These are phyloP conservation scores for Rhineura floridana DNA, from an alignment of 2,113 vertebrate species.

Conservation along the genomic window DNA sequence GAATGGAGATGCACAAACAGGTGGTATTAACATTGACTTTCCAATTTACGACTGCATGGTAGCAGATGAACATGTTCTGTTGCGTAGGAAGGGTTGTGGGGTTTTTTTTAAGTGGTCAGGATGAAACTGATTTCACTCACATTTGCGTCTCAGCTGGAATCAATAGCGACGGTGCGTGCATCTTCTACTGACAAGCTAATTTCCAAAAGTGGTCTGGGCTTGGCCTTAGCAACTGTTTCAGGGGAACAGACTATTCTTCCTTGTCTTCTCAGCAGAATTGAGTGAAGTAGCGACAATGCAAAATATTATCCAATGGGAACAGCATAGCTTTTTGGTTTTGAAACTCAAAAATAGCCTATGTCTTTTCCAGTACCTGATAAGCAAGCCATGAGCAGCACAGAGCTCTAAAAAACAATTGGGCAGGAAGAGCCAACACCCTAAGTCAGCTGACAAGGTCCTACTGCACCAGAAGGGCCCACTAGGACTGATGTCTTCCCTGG, in stretches of 20 bases:
- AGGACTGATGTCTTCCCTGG: not conserved
- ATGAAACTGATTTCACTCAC: not conserved
- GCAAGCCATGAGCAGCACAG: not conserved
- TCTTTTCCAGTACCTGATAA: not conserved
- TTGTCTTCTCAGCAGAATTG: not conserved
- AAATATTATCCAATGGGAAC: not conserved
- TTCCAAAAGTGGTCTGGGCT: not conserved
- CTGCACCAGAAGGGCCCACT: not conserved
- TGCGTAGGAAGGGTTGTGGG: not conserved
- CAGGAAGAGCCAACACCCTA: not conserved
- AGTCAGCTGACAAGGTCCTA: not conserved
- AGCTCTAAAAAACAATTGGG: not conserved
- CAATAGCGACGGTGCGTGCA: not conserved
- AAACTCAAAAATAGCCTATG: not conserved
- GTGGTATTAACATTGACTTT: not conserved
- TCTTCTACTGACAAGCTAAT: not conserved
- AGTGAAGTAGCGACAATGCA: not conserved
- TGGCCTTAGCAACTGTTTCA: not conserved
- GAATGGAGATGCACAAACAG: not conserved
- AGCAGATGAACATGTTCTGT: not conserved
- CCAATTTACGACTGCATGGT: not conserved
- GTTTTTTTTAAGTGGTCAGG: not conserved
- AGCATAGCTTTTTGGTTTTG: not conserved
- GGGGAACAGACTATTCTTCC: not conserved
- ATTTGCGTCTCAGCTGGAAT: not conserved